Evolutionary conservation across 2,113 vertebrate genomes (phyloP), one percentile per base, ranked within the genome.

Genomic region (Hirundichthys speculiger): DNA sequence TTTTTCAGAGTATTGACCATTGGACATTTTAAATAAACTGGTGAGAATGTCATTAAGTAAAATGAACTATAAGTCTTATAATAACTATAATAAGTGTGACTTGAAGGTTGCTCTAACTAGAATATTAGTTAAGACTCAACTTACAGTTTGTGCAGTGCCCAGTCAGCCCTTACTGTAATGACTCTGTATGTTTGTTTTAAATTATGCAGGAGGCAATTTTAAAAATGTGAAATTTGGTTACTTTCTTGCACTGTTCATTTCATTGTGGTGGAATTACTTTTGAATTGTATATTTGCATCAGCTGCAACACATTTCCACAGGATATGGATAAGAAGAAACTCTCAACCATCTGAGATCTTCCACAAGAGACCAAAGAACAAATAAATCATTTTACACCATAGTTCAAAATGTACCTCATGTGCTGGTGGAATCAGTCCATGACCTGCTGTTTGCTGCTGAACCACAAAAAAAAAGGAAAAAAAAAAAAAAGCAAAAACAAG

Each of bases 321-420:
- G 5, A 63, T n/a, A n/a, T 7, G 13, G n/a, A 43, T 21, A 21
- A 20, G 21, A 30, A 49, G 6, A 42, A 15, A 45, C 22, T 21
- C 27, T 39, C 15, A 45, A 21, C 20, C 9, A 22, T 14, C 24
- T 15, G 13, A 60, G 16, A 22, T 65, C 15, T 4, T 20, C 16
- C 25, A 22, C 14, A 14, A 45, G 27, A 59, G 13, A 55, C 24
- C 54, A 20, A 22, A 10, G 3, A 70, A 34, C 30, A 38, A 16
- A 62, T 25, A 46, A 49, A 42, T 27, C 39, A 4, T 42, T 68
- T 52, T 27, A 21, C 58, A 21, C 40, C 19, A 59, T 16, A 30
- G 22, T 30, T 59, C 12, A 30, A 85, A 65, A 59, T 45, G 50
- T 47, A 52, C 47, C 20, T 74, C 40, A n/a, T 27, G 27, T 55